Base-by-base conservation (phyloP, 2,888 invertebrate genomes). In the Dorcus hopei region DNA sequence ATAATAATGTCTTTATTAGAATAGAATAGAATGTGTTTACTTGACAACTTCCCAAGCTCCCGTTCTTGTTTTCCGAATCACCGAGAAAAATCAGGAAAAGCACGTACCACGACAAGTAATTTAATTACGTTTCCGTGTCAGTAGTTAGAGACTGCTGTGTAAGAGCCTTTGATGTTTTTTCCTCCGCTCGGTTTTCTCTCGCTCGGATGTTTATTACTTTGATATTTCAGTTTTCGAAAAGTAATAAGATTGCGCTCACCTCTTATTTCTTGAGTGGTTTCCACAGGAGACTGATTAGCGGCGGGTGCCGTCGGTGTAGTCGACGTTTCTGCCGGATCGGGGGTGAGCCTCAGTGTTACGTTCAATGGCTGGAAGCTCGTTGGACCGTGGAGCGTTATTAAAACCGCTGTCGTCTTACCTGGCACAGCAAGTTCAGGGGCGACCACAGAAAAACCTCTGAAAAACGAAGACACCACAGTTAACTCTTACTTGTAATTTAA, bases 391-490 rank as follows among this genome's bases (percentile, higher is more conserved):
- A 87, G 80, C 42, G 86, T 85, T 57, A 87, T 84, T 9, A 87
- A 81, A 38, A 86, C 83, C 1, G 85, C 86, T 39, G 86, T 86
- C 23, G 85, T 83, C 74, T 85, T 85, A 38, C 86, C 87, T 0
- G 87, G 86, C 1, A 86, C 86, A 3, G 86, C 86, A 9, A 85
- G 81, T 70, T 86, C 86, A 5, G 87, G 86, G 1, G 86, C 85
- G 54, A 87, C 86, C 49, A 87, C 85, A 42, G 86, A 86, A 75
- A 86, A 84, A 11, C 86, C 86, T 55, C 85, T 87, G 82, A 9
- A 78, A 77, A 57, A 68, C 26, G 26, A 33, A 33, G 26, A 33
- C 6, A 33, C 26, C 26, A 33, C 6, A 3, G 6, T 33, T 33
- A 33, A 4, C 26, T 33, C 1, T 33, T 1, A 6, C 19, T 33